Evolutionary conservation across 2,113 vertebrate genomes (phyloP).

Genomic region (Paracanthobrama guichenoti): DNA sequence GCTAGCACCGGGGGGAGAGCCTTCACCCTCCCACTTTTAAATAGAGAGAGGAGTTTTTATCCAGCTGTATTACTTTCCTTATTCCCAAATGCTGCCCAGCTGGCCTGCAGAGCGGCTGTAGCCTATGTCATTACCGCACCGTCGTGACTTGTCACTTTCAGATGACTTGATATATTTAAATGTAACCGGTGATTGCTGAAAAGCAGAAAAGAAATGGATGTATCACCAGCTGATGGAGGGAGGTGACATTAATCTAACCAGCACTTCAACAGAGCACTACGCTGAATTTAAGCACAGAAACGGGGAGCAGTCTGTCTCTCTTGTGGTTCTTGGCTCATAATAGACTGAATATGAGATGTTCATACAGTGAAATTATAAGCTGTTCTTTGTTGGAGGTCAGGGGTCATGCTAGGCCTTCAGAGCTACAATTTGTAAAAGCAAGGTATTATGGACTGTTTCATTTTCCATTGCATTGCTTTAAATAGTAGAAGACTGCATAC

Average conservation of each 20-base stretch:
- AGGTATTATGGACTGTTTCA: background rate
- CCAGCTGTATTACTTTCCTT: conserved; percentile 55
- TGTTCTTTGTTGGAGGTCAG: conserved; percentile 54
- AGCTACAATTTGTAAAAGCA: conserved; percentile 31
- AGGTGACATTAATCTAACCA: conserved; percentile 63
- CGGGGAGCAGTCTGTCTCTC: conserved; percentile 45
- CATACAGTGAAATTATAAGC: background rate
- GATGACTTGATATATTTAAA: conserved; percentile 70
- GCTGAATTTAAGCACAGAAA: conserved; percentile 30
- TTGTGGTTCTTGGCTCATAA: conserved; percentile 30
- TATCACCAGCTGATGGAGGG: conserved; percentile 56
- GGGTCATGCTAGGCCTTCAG: conserved; percentile 60
- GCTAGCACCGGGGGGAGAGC: conserved; percentile 53
- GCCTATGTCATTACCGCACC: conserved; percentile 77
- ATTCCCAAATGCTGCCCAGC: conserved; percentile 73
- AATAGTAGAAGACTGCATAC: background rate
- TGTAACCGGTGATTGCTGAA: conserved; percentile 63
- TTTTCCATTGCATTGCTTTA: background rate
- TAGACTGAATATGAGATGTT: conserved; percentile 22
- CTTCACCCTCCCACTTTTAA: conserved; percentile 60
- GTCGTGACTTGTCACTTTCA: conserved; percentile 63
- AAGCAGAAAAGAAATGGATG: conserved; percentile 58
- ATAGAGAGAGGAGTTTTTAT: conserved; percentile 59
- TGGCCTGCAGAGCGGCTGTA: conserved; percentile 75
- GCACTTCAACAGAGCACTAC: conserved; percentile 46